Percentiles rank a stretch among this genome's conserved stretches.
phyloP scores from a whole-genome alignment of 2,113 vertebrate species.

The Phalacrocorax carbo region DNA sequence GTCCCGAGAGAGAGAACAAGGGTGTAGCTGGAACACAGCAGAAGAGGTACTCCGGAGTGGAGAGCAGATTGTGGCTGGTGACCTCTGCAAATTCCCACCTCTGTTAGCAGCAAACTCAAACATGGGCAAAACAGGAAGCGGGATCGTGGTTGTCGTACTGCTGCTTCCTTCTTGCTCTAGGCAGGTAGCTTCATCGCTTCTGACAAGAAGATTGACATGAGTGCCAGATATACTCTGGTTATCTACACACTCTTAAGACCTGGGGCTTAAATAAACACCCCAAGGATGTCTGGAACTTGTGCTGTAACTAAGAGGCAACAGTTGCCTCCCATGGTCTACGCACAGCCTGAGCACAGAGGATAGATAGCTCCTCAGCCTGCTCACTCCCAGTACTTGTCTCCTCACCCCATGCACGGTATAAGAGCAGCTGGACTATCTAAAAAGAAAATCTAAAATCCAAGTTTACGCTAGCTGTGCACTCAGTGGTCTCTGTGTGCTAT shows the following conservation, averaged over 20 bases:
- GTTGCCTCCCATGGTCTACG: background rate
- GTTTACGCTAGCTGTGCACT: background rate
- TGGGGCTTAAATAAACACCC: background rate
- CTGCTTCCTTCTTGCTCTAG: background rate
- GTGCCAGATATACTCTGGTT: background rate
- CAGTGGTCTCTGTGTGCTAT: fast-evolving
- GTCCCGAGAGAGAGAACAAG: background rate
- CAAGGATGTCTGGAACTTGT: background rate
- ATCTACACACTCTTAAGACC: background rate
- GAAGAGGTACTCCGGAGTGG: background rate
- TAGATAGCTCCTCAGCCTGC: background rate
- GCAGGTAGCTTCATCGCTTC: background rate
- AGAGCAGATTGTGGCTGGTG: background rate
- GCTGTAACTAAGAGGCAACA: background rate
- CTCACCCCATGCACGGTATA: fast-evolving
- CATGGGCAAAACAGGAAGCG: background rate
- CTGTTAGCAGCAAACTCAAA: background rate
- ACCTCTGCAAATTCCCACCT: background rate
- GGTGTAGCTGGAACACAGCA: background rate
- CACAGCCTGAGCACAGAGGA: background rate
- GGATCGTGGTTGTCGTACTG: background rate
- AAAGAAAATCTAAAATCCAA: background rate
- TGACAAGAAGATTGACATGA: background rate
- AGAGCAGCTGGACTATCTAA: background rate
- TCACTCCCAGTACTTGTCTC: background rate